Percentiles rank a stretch among this genome's conserved stretches.
Conservation (phyloP, 2,888 invertebrate species). For the Hemithea aestivaria region DNA sequence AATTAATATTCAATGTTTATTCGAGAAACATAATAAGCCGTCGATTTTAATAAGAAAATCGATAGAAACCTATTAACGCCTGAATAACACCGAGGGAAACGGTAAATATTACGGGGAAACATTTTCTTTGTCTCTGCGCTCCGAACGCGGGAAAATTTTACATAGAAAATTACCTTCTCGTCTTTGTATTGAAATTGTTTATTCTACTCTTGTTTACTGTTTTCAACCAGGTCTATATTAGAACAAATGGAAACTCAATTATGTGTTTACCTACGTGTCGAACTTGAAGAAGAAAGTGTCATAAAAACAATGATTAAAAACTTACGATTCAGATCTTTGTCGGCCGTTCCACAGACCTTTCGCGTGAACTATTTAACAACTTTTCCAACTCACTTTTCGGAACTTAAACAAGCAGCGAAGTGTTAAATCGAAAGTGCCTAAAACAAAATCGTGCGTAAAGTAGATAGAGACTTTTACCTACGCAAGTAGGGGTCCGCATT, state of each 20-base stretch:
- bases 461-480: slow-evolving; percentile 14
- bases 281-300: too few species aligned
- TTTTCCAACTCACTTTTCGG: slow-evolving; percentile 13
- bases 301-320: slow-evolving; percentile 1
- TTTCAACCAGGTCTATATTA: too few species aligned
- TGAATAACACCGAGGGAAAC: slow-evolving; percentile 13
- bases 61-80: slow-evolving; percentile 19
- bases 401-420: slow-evolving; percentile 15
- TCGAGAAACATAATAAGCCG: too few species aligned
- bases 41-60: too few species aligned
- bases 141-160: slow-evolving; percentile 16
- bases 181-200: slow-evolving; percentile 3
- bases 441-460: slow-evolving; percentile 18
- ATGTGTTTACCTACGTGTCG: too few species aligned
- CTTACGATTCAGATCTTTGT: slow-evolving; percentile 13
- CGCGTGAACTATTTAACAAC: slow-evolving; percentile 14
- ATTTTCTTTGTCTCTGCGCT: slow-evolving; percentile 22
- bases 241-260: too few species aligned
- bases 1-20: too few species aligned
- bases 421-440: slow-evolving; percentile 17
- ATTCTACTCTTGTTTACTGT: slow-evolving; percentile 1
- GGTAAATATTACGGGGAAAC: slow-evolving; percentile 8
- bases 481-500: slow-evolving; percentile 15
- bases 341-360: slow-evolving; percentile 9
- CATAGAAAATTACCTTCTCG: slow-evolving; percentile 4